These are phyloP conservation scores for Dreissena rostriformis DNA, from an alignment of 1,140 invertebrate species.

Conservation along the genomic window DNA sequence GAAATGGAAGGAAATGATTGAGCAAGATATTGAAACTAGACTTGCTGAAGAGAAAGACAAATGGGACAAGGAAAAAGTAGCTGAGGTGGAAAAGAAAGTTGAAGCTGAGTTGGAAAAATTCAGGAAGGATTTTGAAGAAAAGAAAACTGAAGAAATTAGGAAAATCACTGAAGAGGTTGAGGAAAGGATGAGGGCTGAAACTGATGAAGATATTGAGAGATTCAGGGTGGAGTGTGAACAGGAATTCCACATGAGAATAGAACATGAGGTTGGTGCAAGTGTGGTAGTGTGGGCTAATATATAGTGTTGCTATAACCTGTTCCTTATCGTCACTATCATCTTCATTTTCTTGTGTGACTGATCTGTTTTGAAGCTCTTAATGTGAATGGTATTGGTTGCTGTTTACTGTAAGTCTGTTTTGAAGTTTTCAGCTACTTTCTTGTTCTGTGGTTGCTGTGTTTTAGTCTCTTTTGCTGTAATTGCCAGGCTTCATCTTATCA, in stretches of 20 bases:
- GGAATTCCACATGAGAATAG: slow-evolving; percentile 37
- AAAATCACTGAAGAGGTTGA: slow-evolving; percentile 13
- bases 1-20: slow-evolving; percentile 45
- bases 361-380: neutral
- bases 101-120: slow-evolving; percentile 1
- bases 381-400: neutral
- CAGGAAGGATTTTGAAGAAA: neutral
- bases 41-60: slow-evolving; percentile 35
- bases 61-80: slow-evolving; percentile 14
- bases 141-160: slow-evolving; percentile 23
- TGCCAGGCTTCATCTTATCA: too few species aligned
- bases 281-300: neutral
- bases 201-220: slow-evolving; percentile 47
- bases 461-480: too few species aligned
- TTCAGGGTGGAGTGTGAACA: slow-evolving; percentile 20
- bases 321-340: slow-evolving; percentile 13
- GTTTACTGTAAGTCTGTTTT: neutral
- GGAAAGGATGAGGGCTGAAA: slow-evolving; percentile 22
- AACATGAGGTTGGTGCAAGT: slow-evolving; percentile 48
- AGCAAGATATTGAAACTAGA: slow-evolving; percentile 36
- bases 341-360: neutral
- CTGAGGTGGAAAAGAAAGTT: neutral
- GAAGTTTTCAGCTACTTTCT: too few species aligned
- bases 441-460: too few species aligned
- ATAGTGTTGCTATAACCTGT: too few species aligned